phyloP scores from a whole-genome alignment of 2,113 vertebrate genomes.

The Andinoacara biseriatus region DNA sequence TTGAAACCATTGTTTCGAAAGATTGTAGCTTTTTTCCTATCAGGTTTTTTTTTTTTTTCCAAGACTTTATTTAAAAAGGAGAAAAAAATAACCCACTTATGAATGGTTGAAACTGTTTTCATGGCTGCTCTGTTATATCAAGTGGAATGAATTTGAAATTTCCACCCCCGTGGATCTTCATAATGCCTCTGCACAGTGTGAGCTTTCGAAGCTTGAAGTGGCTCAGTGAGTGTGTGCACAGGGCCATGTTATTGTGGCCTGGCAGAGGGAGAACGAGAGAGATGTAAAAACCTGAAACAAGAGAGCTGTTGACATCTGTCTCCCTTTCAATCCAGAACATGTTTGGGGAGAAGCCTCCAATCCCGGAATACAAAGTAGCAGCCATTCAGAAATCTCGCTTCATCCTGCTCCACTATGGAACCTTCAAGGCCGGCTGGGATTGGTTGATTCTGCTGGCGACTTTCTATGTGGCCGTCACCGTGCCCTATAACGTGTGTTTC shows the following conservation, averaged over 20 bases:
- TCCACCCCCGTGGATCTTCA: neutral
- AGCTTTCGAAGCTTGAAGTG: neutral
- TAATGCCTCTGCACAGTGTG: neutral
- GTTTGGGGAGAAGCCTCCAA: slow-evolving; percentile 85
- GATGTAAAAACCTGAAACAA: neutral
- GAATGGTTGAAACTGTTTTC: neutral
- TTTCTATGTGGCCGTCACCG: slow-evolving; percentile 87
- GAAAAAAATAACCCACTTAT: neutral
- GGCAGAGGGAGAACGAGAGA: neutral
- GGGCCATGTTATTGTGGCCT: neutral
- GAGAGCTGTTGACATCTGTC: neutral
- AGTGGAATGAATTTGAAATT: neutral
- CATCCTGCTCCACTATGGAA: slow-evolving; percentile 86
- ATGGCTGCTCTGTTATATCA: neutral
- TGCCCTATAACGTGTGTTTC: slow-evolving; percentile 87
- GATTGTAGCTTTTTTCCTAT: no score
- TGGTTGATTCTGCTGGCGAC: slow-evolving; percentile 86
- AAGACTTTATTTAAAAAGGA: neutral
- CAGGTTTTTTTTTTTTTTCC: no score
- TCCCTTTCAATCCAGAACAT: slow-evolving; percentile 75
- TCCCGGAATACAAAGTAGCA: slow-evolving; percentile 87
- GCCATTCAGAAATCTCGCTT: slow-evolving; percentile 87
- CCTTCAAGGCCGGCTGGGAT: slow-evolving; percentile 88
- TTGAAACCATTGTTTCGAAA: neutral
- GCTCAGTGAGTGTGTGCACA: neutral